These are phyloP conservation scores for Heteropelma amictum DNA, from an alignment of 2,888 invertebrate species.

Conservation along the genomic window DNA sequence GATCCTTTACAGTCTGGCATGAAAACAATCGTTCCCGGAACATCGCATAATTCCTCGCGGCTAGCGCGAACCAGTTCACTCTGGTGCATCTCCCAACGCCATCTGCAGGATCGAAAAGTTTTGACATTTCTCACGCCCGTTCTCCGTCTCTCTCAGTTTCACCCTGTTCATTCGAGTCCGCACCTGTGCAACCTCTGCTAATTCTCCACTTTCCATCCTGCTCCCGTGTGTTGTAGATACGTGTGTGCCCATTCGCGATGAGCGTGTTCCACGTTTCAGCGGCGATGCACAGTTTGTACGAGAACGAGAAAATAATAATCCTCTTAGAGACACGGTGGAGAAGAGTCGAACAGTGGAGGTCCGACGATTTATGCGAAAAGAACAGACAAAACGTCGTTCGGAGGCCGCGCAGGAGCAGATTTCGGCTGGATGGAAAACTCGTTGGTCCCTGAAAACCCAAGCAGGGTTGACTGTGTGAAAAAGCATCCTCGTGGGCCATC, in stretches of 20 bases:
- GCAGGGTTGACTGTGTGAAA: conserved; percentile 22
- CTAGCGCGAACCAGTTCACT: not conserved
- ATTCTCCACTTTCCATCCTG: conserved; percentile 46
- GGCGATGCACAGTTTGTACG: not conserved
- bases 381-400: conserved; percentile 59
- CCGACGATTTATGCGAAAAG: conserved; percentile 55
- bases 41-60: conserved; percentile 5
- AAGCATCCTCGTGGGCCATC: not conserved
- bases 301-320: conserved; percentile 60
- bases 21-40: conserved; percentile 10
- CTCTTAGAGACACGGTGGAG: conserved; percentile 61
- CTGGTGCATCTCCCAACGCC: conserved; percentile 36
- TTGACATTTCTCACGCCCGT: conserved; percentile 29
- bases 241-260: not conserved
- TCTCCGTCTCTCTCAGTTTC: not conserved
- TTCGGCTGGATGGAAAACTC: conserved; percentile 32
- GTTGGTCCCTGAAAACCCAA: conserved; percentile 13
- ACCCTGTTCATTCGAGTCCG: not conserved
- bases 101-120: conserved; percentile 42
- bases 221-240: conserved; percentile 2
- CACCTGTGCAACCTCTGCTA: conserved; percentile 43
- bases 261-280: not conserved
- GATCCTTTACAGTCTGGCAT: no score
- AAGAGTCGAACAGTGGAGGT: conserved; percentile 19
- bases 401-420: conserved; percentile 25